phyloP scores from a whole-genome alignment of 2,888 invertebrate genomes.

The Brenthis ino region DNA sequence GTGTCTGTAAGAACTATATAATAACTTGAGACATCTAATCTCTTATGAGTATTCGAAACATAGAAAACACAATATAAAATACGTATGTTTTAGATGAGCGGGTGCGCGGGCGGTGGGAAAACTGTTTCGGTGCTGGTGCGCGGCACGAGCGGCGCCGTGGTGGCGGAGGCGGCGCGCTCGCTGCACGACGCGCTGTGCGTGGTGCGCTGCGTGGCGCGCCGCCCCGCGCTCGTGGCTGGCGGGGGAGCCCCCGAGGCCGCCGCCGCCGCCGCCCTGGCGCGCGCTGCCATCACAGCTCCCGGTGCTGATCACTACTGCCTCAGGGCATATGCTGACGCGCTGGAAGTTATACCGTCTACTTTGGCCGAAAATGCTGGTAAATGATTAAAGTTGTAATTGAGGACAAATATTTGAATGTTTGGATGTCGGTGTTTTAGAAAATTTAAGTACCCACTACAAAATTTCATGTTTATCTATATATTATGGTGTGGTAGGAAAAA shows the following conservation, averaged over 20 bases:
- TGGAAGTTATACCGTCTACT: constrained; percentile 87
- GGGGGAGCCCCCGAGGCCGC: constrained; percentile 99
- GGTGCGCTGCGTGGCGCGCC: constrained; percentile 97
- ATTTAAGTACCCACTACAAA: too few species aligned
- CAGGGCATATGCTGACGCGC: constrained; percentile 96
- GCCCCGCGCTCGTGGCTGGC: constrained; percentile 95
- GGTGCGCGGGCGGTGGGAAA: constrained; percentile 92
- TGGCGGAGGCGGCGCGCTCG: constrained; percentile 95
- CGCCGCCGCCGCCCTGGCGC: constrained; percentile 91
- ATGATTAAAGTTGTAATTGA: not conserved
- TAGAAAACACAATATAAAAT: too few species aligned
- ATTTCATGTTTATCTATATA: too few species aligned
- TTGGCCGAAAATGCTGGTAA: constrained; percentile 78
- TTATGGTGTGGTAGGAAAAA: too few species aligned
- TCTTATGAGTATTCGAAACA: too few species aligned
- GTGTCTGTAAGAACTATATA: too few species aligned
- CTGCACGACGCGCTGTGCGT: constrained; percentile 95
- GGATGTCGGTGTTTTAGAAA: too few species aligned
- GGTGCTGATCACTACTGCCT: constrained; percentile 98
- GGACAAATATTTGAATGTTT: too few species aligned
- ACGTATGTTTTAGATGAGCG: constrained; percentile 85
- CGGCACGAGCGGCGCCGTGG: constrained; percentile 91
- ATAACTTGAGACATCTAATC: too few species aligned
- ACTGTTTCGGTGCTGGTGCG: constrained; percentile 97
- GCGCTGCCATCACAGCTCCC: constrained; percentile 90